Base-by-base conservation (phyloP, 1,140 invertebrate genomes). In the Seison nebaliae region DNA sequence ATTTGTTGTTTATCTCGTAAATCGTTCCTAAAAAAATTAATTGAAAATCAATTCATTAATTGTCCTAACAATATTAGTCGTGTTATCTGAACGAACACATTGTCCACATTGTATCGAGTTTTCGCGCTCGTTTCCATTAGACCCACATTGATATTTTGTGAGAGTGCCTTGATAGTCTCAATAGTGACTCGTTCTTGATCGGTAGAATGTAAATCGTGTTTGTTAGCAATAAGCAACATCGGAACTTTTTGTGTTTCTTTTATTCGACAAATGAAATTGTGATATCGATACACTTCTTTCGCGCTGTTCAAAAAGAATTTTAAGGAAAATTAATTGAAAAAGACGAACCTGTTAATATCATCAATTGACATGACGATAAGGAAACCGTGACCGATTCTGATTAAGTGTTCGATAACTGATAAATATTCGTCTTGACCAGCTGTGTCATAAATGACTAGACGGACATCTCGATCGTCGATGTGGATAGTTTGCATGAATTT, bases 361-460 rank as follows among this genome's bases (percentile, higher is more conserved):
- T 76, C 80, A 8, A 93, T 72, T 0, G 80, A 76, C 60, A 83
- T 93, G 62, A 80, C 80, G 11, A 58, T 44, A n/a, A 60, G 46
- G 35, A 60, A 60, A 1, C 56, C 58, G 42, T 62, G 55, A 5
- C 58, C 58, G 24, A 56, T 54, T 44, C 78, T 63, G 74, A 83
- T 80, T 52, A 84, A 84, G 57, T 84, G 78, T 54, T 79, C 83
- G 44, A 77, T 62, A 76, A 81, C 81, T 9, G 76, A 76, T 52
- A 73, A 76, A 54, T 88, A 93, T 60, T 93, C 83, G 49, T 91
- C 84, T 59, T 93, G 84, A 0, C 84, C 84, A 21, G 84, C 84
- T n/a, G 84, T 93, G 55, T 93, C 84, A 48, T 91, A 59, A 52
- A 93, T 63, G 37, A 64, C 62, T 19, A 64, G 26, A 8, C 19